Evolutionary conservation across 2,888 invertebrate genomes (phyloP).

Genomic region (Quadriops clusia): DNA sequence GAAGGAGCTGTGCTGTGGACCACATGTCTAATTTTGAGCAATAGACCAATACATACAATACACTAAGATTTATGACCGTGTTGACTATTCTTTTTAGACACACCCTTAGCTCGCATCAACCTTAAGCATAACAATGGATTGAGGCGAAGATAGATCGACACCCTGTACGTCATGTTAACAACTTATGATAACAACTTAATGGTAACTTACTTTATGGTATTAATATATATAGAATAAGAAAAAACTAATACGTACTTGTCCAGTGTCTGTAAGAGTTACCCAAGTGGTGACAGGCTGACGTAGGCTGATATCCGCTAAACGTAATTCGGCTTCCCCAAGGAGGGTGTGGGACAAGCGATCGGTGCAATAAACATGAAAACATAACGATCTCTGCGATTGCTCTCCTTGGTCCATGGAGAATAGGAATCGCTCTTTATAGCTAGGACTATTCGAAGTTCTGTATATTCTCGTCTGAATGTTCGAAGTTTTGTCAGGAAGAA

Average conservation of each 20-base stretch:
- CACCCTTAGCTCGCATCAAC: too few relatives aligned
- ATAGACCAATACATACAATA: too few relatives aligned
- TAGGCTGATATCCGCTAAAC: slow-evolving; percentile 50
- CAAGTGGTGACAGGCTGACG: slow-evolving; percentile 63
- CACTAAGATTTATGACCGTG: too few relatives aligned
- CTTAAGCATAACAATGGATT: too few relatives aligned
- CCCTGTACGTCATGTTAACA: too few relatives aligned
- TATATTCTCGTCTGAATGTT: slow-evolving; percentile 61
- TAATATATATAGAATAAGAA: background rate
- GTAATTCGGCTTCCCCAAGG: slow-evolving; percentile 56
- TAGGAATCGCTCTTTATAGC: slow-evolving; percentile 66
- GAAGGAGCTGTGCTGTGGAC: too few relatives aligned
- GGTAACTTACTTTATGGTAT: background rate
- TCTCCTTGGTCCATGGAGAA: slow-evolving; percentile 50
- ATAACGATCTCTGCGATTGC: slow-evolving; percentile 45
- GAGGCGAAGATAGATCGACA: too few relatives aligned
- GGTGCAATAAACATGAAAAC: slow-evolving; percentile 56
- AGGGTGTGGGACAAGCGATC: slow-evolving; percentile 52
- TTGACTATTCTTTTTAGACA: too few relatives aligned
- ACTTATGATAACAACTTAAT: too few relatives aligned
- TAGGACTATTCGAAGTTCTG: slow-evolving; percentile 54
- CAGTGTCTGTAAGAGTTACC: slow-evolving; percentile 63
- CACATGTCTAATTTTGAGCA: too few relatives aligned
- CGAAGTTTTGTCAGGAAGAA: slow-evolving; percentile 57
- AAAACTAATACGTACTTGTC: slow-evolving; percentile 42